Percentiles rank a stretch among this genome's conserved stretches.
Conservation (phyloP, 1,140 invertebrate species). For the Glomeris maerens region DNA sequence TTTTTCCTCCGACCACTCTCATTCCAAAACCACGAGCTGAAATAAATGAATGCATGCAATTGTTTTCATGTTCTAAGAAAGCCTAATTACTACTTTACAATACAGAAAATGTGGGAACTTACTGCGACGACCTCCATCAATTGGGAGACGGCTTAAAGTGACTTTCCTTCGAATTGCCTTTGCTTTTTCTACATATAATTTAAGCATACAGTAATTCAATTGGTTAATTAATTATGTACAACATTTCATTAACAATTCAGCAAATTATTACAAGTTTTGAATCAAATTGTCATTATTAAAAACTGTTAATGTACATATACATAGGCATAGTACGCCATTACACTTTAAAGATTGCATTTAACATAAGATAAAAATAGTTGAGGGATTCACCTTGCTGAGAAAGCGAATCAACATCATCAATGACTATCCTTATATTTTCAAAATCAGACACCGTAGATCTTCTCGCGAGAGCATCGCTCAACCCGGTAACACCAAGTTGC, state of each 20-base stretch:
- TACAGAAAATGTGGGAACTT: slow-evolving; percentile 34
- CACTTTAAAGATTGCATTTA: too few relatives aligned
- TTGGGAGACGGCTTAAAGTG: slow-evolving; percentile 55
- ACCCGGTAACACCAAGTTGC: not conserved
- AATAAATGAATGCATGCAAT: slow-evolving; percentile 24
- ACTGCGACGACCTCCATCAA: slow-evolving; percentile 75
- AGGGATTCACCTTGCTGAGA: too few relatives aligned
- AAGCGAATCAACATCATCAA: slow-evolving; percentile 78
- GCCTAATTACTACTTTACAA: not conserved
- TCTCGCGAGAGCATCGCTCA: slow-evolving; percentile 6
- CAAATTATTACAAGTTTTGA: too few relatives aligned
- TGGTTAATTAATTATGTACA: too few relatives aligned
- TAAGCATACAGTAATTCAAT: too few relatives aligned
- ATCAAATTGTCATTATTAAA: too few relatives aligned
- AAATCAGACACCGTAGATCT: slow-evolving; percentile 51
- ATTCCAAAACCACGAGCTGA: slow-evolving; percentile 79
- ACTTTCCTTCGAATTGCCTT: too few relatives aligned
- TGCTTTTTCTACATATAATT: too few relatives aligned
- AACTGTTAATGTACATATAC: too few relatives aligned
- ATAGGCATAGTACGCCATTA: too few relatives aligned
- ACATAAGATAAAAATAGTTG: too few relatives aligned
- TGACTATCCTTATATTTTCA: slow-evolving; percentile 81
- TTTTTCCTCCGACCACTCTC: slow-evolving; percentile 80
- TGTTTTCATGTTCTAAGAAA: not conserved
- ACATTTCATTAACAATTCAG: too few relatives aligned